Percentiles rank a stretch among this genome's conserved stretches.
These are phyloP conservation scores for Amia ocellicauda DNA, from an alignment of 2,113 vertebrate species.

Conservation along the genomic window DNA sequence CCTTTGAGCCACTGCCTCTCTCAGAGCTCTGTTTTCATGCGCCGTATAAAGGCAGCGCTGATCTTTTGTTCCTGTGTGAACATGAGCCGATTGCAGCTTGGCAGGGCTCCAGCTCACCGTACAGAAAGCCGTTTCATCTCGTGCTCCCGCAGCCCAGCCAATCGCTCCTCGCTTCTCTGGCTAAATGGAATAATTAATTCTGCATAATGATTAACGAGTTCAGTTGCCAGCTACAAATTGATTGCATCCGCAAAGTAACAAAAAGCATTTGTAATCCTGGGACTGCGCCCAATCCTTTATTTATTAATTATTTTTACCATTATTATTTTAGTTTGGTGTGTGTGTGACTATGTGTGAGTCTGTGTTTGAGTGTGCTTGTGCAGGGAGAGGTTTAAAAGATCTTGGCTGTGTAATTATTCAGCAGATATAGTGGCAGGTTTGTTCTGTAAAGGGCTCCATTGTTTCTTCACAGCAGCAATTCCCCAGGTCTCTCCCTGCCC, in stretches of 20 bases:
- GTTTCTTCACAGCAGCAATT: not conserved
- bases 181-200: constrained; percentile 30
- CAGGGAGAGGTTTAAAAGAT: not conserved
- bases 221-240: constrained; percentile 18
- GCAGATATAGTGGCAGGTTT: no score
- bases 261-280: not conserved
- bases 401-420: no score
- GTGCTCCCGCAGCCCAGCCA: constrained; percentile 5
- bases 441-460: no score
- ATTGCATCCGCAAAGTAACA: constrained; percentile 13
- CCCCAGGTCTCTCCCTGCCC: not conserved
- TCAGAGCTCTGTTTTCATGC: not conserved
- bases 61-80: constrained; percentile 52
- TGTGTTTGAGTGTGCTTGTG: not conserved
- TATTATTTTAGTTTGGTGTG: not conserved
- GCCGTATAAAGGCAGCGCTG: constrained; percentile 31
- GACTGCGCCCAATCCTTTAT: not conserved
- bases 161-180: constrained; percentile 15
- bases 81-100: constrained; percentile 45
- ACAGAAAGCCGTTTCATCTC: constrained; percentile 32
- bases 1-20: not conserved
- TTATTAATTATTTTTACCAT: not conserved
- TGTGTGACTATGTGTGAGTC: not conserved
- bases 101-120: constrained; percentile 34
- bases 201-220: constrained; percentile 30